phyloP scores from a whole-genome alignment of 1,140 invertebrate species.

The Calephelis nemesis region DNA sequence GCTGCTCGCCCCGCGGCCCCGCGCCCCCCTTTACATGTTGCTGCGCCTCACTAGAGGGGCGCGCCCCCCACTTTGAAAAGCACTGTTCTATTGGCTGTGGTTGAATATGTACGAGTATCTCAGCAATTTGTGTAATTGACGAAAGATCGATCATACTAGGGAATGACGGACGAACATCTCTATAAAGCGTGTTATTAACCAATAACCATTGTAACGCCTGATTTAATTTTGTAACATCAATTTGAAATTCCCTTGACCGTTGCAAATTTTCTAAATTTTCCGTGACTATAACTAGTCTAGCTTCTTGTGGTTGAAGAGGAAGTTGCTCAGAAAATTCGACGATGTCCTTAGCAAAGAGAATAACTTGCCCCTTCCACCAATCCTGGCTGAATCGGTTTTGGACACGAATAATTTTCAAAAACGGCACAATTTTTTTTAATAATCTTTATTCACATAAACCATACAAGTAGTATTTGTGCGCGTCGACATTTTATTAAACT shows the following conservation, averaged over 20 bases:
- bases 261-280: conserved; percentile 26
- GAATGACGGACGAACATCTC: conserved; percentile 20
- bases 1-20: too few relatives aligned
- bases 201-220: conserved; percentile 25
- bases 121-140: not conserved
- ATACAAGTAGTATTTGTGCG: too few relatives aligned
- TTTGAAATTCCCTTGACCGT: conserved; percentile 23
- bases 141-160: not conserved
- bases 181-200: conserved; percentile 26
- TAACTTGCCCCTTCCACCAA: conserved; percentile 39
- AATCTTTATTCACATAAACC: too few relatives aligned
- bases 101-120: not conserved
- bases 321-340: conserved; percentile 35
- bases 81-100: not conserved
- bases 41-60: too few relatives aligned
- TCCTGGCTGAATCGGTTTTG: conserved; percentile 35
- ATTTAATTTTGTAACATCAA: conserved; percentile 24
- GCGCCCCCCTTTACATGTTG: too few relatives aligned
- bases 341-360: conserved; percentile 38
- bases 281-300: conserved; percentile 27
- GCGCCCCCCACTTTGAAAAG: too few relatives aligned
- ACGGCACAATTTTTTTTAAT: conserved; percentile 25
- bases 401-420: conserved; percentile 25
- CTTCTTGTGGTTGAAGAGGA: conserved; percentile 28
- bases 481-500: too few relatives aligned